Base-by-base conservation (phyloP, 1,140 invertebrate species). In the Cyphomyrmex costatus region DNA sequence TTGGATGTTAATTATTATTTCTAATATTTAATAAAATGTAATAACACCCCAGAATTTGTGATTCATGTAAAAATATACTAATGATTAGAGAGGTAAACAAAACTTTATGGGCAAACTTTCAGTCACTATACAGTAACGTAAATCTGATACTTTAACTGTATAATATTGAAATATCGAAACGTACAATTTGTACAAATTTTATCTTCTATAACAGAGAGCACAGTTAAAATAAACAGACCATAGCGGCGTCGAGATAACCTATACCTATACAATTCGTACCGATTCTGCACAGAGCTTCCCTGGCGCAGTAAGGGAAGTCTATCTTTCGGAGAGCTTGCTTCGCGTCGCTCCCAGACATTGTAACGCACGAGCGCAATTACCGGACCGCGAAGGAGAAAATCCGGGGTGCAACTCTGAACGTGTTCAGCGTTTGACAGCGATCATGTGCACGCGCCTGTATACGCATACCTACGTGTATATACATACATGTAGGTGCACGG, bases 281-380 rank as follows among this genome's bases (percentile, higher is more conserved):
- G 89, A 97, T 96, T 94, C 95, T 96, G 68, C 94, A 94, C 36
- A 97, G 92, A 49, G 96, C 96, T 92, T 97, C 96, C 88, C 95
- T 95, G 0, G 96, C 96, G 88, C 96, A 97, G 78, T 94, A 93
- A n/a, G 97, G 96, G 94, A 96, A 97, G 58, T 97, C 96, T 51
- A 96, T 92, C 94, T 97, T 97, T 65, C 96, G 92, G 8, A 96
- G 87, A 83, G 92, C 89, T 83, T 95, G 93, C 68, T 95, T 95
- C 16, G 95, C 92, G n/a, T 95, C 95, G 84, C 80, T 93, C 7
- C 85, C 89, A 66, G 93, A 88, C 93, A 94, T 94, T 1, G 36
- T 77, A 80, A 85, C 78, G 49, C n/a, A n/a, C 6, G 60, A 33
- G 27, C 4, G 7, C 6, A 2, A 10, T 24, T 33, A 12, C 12